Evolutionary conservation across 2,113 vertebrate species (phyloP).

Genomic region (Semicossyphus pulcher): DNA sequence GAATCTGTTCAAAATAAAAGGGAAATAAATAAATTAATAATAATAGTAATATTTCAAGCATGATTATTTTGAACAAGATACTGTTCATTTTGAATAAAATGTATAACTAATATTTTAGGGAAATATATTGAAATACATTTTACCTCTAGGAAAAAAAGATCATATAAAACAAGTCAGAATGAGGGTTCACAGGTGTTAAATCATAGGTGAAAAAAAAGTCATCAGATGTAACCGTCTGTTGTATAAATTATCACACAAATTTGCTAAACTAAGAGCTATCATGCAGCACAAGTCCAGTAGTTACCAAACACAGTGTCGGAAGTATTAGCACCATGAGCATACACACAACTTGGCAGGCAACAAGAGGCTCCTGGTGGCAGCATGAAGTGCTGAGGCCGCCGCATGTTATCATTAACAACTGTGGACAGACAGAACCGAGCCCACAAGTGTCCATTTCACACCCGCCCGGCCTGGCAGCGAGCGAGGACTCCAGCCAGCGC

Average conservation of each 20-base stretch:
- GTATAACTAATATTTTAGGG: too few species aligned
- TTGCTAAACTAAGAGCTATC: not conserved
- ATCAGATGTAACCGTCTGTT: not conserved
- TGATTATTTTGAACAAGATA: too few species aligned
- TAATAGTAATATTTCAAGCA: not conserved
- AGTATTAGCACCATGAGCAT: slow-evolving; percentile 52
- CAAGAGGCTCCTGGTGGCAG: slow-evolving; percentile 58
- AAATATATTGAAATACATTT: too few species aligned
- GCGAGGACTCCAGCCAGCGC: slow-evolving; percentile 60
- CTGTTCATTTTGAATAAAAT: too few species aligned
- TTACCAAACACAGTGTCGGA: slow-evolving; percentile 27
- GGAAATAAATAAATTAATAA: too few species aligned
- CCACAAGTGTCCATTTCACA: slow-evolving; percentile 78
- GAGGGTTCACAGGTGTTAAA: too few species aligned
- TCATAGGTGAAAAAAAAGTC: too few species aligned
- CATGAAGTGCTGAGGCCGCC: slow-evolving; percentile 59
- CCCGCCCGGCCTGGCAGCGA: slow-evolving; percentile 66
- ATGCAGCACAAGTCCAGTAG: slow-evolving; percentile 26
- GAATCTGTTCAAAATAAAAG: not conserved
- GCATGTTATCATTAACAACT: slow-evolving; percentile 79
- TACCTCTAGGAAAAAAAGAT: too few species aligned
- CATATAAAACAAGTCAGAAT: too few species aligned
- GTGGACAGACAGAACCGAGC: slow-evolving; percentile 71
- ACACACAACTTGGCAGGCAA: slow-evolving; percentile 66
- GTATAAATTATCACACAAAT: not conserved